Evolutionary conservation across 2,797 vertebrate species (phyloP).

Genomic region (Lepidocolaptes lacrymiger): DNA sequence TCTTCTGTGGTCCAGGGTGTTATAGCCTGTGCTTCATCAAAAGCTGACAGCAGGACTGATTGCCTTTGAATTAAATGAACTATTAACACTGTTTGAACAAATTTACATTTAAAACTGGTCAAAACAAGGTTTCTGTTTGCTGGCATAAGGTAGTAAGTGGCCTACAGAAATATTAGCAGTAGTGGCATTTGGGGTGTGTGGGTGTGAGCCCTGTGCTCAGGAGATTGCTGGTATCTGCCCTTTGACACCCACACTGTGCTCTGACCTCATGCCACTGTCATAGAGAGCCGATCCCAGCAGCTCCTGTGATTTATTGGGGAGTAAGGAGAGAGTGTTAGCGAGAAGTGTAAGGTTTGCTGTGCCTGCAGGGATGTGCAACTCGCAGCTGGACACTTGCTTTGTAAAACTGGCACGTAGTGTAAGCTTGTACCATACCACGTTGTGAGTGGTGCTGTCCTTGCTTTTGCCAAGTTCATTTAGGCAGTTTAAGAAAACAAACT

Average conservation of each 20-base stretch:
- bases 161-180: background rate
- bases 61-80: background rate
- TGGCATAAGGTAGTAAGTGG: background rate
- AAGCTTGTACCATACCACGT: fast-evolving
- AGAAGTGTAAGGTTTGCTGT: background rate
- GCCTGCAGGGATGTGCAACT: background rate
- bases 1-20: background rate
- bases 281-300: background rate
- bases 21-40: background rate
- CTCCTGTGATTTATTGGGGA: background rate
- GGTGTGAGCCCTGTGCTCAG: background rate
- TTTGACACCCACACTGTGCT: background rate
- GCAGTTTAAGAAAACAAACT: constrained; percentile 12
- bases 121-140: background rate
- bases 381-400: background rate
- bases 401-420: background rate
- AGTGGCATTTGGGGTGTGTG: background rate
- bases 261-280: background rate
- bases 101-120: background rate
- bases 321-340: fast-evolving
- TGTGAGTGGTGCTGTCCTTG: background rate
- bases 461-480: constrained; percentile 9
- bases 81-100: background rate
- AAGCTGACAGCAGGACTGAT: background rate
- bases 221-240: background rate